phyloP scores from a whole-genome alignment of 2,888 invertebrate genomes.

The Atethmia centrago region DNA sequence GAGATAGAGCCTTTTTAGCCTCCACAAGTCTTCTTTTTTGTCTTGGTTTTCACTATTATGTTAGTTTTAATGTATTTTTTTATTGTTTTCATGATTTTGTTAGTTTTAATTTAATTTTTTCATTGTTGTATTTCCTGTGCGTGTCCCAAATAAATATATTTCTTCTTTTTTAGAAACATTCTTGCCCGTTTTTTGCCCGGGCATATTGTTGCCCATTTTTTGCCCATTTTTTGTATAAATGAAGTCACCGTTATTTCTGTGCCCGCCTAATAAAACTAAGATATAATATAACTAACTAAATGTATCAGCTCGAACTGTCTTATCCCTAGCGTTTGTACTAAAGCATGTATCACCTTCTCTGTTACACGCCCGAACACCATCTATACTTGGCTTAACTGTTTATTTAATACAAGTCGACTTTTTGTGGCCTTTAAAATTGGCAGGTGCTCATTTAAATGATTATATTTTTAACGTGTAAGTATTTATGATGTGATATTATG shows the following conservation, averaged over 20 bases:
- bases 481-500: no score
- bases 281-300: conserved; percentile 57
- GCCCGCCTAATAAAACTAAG: conserved; percentile 62
- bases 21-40: no score
- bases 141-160: no score
- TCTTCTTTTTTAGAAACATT: no score
- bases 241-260: conserved; percentile 4
- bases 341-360: conserved; percentile 71
- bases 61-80: no score
- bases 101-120: no score
- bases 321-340: conserved; percentile 76
- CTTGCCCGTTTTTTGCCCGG: background rate
- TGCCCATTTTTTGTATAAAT: background rate
- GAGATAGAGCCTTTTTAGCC: no score
- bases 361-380: conserved; percentile 47
- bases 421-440: conserved; percentile 24
- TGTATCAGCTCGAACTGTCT: conserved; percentile 63
- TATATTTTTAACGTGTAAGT: no score
- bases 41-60: no score
- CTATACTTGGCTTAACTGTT: conserved; percentile 41
- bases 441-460: no score
- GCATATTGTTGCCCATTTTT: background rate
- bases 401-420: background rate
- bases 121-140: no score
- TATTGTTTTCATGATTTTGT: no score